Base-by-base conservation (phyloP, 2,888 invertebrate species). In the Linhomoeus sp. region DNA sequence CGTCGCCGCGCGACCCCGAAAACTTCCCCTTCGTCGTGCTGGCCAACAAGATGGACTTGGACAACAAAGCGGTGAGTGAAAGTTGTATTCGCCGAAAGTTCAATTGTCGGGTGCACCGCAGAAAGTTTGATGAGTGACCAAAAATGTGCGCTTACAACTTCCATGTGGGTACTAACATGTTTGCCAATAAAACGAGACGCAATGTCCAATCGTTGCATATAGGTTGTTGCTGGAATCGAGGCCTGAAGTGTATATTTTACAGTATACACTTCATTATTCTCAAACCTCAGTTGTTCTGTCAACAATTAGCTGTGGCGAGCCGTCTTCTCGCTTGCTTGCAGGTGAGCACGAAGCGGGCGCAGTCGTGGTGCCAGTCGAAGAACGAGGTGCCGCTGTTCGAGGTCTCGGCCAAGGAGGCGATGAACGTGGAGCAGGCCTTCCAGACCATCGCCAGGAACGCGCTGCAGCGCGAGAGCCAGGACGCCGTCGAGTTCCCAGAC, bases 301-400 rank as follows among this genome's bases (percentile, higher is more conserved):
- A n/a, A n/a, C n/a, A n/a, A n/a, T n/a, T n/a, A n/a, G n/a, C n/a
- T n/a, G n/a, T n/a, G n/a, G n/a, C n/a, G n/a, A n/a, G n/a, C n/a
- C n/a, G n/a, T n/a, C n/a, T n/a, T n/a, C n/a, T n/a, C n/a, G n/a
- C n/a, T n/a, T 99, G 29, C 29, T 45, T 51, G 9, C 52, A 68
- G 68, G 67, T 69, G 29, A 62, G 67, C 23, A 61, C 64, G 25
- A 67, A 68, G 51, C 55, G 68, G 19, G 62, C 94, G 45, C 90
- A 94, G 67, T 86, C 90, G 63, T 99, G 97, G 97, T 97, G 97
- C 72, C 87, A 88, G 67, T 80, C 80, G 60, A 99, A 97, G 75
- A 92, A 92, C 68, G 85, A 86, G 70, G 90, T 97, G 66, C 94
- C 97, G 41, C 97, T 92, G 68, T 99, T 88, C 67, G 97, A 99